These are phyloP conservation scores for Xiphophorus couchianus DNA, from an alignment of 2,113 vertebrate genomes.

Conservation along the genomic window DNA sequence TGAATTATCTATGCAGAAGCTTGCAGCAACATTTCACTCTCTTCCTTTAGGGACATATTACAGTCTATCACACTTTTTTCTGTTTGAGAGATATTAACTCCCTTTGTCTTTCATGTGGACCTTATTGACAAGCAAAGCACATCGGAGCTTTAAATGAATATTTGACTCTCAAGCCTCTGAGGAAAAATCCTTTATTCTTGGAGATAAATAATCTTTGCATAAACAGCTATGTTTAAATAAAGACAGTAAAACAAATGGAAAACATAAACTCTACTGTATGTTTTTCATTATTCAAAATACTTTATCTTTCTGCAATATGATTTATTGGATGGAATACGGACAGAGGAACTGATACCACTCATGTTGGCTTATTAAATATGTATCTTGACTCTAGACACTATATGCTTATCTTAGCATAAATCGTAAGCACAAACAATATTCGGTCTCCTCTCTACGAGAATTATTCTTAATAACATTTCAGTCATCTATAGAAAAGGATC, in stretches of 20 bases:
- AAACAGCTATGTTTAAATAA: neutral
- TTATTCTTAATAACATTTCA: neutral
- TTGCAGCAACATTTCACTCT: neutral
- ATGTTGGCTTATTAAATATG: conserved; percentile 1
- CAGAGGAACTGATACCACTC: neutral
- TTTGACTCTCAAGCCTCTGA: conserved; percentile 43
- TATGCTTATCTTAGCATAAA: conserved; percentile 7
- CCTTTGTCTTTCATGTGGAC: neutral
- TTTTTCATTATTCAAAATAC: neutral
- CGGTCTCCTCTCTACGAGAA: neutral
- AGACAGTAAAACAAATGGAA: neutral
- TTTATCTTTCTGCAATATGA: neutral
- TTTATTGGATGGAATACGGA: neutral
- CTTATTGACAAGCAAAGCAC: neutral
- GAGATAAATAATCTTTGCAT: neutral
- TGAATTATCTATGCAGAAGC: neutral
- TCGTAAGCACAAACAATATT: neutral
- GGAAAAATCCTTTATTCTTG: neutral
- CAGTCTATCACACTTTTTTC: neutral
- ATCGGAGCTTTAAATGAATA: conserved; percentile 5
- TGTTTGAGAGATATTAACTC: neutral
- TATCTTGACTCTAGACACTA: neutral
- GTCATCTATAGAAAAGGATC: neutral
- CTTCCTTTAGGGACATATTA: neutral
- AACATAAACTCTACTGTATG: neutral